Percentiles rank a stretch among this genome's conserved stretches.
These are phyloP conservation scores for Iguana delicatissima DNA, from an alignment of 2,797 vertebrate genomes.

Conservation along the genomic window DNA sequence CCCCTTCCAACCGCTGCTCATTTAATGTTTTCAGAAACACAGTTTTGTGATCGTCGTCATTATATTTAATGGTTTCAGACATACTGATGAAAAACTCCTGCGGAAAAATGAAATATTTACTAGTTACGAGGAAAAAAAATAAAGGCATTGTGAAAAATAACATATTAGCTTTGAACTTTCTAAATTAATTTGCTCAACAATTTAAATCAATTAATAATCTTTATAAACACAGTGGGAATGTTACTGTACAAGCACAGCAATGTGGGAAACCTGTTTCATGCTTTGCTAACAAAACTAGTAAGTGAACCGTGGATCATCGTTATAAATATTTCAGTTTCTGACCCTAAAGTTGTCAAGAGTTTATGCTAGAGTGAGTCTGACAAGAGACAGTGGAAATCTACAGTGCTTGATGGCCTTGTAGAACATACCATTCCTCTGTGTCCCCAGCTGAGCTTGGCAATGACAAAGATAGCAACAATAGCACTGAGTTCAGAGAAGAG, in stretches of 20 bases:
- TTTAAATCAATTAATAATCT: neutral
- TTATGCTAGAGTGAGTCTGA: neutral
- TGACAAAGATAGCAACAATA: neutral
- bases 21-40: slow-evolving; percentile 96
- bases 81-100: slow-evolving; percentile 91
- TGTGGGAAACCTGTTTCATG: neutral
- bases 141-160: slow-evolving; percentile 17
- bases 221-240: neutral
- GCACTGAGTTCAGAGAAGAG: neutral
- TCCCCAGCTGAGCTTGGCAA: neutral
- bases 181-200: neutral
- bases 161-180: neutral
- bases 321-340: neutral
- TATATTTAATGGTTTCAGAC: slow-evolving; percentile 96
- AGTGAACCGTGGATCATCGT: neutral
- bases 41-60: slow-evolving; percentile 97
- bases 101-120: slow-evolving; percentile 34
- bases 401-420: too few relatives aligned
- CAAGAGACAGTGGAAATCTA: neutral
- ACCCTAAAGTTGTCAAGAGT: neutral
- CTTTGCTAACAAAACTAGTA: neutral
- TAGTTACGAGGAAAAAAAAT: slow-evolving; percentile 5
- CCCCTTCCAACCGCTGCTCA: slow-evolving; percentile 94
- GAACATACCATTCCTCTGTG: neutral
- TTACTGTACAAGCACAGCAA: neutral